These are phyloP conservation scores for Ploceus nigricollis DNA, from an alignment of 2,113 vertebrate species.

Conservation along the genomic window DNA sequence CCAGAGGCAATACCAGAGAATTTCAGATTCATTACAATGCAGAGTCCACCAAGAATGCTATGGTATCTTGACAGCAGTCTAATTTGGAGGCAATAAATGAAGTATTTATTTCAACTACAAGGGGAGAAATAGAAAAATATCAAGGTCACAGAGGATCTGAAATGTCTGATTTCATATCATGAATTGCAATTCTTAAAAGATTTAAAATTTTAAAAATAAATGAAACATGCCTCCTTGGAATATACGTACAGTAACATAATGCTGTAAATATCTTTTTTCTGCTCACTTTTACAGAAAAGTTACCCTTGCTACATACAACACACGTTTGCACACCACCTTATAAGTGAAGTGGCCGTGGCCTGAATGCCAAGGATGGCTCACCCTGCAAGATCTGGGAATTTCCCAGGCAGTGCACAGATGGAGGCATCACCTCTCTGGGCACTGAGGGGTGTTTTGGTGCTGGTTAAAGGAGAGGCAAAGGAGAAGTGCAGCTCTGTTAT, in stretches of 20 bases:
- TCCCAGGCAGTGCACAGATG: rapidly evolving
- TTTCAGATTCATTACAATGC: background rate
- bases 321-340: rapidly evolving
- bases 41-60: background rate
- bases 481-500: background rate
- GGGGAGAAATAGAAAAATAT: background rate
- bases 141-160: background rate
- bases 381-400: background rate
- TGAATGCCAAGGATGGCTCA: background rate
- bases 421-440: background rate
- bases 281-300: background rate
- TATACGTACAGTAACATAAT: background rate
- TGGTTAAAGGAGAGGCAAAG: background rate
- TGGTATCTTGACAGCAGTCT: background rate
- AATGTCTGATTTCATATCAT: background rate
- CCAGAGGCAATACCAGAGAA: background rate
- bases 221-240: background rate
- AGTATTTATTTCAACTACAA: background rate
- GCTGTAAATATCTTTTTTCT: background rate
- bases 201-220: background rate
- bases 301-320: background rate
- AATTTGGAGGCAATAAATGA: background rate
- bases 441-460: background rate
- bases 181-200: background rate
- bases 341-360: background rate